Base-by-base conservation (phyloP, 2,888 invertebrate species). In the Resseliella maxima region DNA sequence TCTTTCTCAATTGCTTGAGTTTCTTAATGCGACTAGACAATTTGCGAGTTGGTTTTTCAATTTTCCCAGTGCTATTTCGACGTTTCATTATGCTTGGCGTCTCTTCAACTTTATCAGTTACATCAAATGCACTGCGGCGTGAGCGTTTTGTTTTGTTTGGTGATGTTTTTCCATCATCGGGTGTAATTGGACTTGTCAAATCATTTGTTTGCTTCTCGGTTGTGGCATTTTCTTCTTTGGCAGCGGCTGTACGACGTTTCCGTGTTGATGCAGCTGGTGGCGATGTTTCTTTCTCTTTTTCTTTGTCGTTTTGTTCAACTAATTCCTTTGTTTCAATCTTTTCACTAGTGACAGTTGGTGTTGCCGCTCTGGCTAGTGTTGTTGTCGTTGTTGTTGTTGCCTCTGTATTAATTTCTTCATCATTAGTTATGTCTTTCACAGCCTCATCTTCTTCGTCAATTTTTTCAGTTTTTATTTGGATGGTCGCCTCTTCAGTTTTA, bases 41-140 rank as follows among this genome's bases (percentile, higher is more conserved):
- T 59, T 85, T 86, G 31, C 86, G 86, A 8, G 21, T 45, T 27
- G 85, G 50, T 21, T 35, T 50, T 31, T 86, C 86, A 18, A 85
- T 50, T 85, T 59, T 83, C 12, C 86, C 86, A 27, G 85, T 86
- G 41, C 86, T 86, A 41, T 86, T 86, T 8, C 86, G 86, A 27
- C 86, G 83, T 36, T 59, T 36, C 31, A 85, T 21, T 1, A 8
- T 46, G 8, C 15, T 85, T 85, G 83, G 83, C 1, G 45, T 85
- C 46, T 2, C 0, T 41, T 45, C 46, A 5, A n/a, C 6, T 45
- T 45, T 45, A 27, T 31, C 46, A 3, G 41, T 38, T 12, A 15
- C 46, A n/a, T 81, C 81, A n/a, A 45, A 45, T 41, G 85, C 85
- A 85, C 85, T 85, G n/a, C 85, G 85, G 1, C 85, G 85, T 46